Percentiles rank a stretch among this genome's conserved stretches.
Conservation (phyloP, 2,888 invertebrate genomes). For the Drosophila peninsularis region DNA sequence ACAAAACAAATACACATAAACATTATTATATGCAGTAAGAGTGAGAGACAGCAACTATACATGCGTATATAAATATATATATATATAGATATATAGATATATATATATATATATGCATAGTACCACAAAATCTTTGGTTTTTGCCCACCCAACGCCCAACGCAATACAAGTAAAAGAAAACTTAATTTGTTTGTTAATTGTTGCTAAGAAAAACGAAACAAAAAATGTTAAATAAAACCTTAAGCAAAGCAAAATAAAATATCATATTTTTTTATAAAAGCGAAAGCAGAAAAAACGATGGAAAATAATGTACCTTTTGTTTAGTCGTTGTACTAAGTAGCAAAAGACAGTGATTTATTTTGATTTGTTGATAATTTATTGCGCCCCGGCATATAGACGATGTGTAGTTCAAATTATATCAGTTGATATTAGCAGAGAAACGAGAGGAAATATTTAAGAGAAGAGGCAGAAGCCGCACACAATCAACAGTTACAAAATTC, state of each 20-base stretch:
- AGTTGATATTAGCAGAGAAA: conserved; percentile 34
- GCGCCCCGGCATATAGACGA: conserved; percentile 25
- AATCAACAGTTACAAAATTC: conserved; percentile 55
- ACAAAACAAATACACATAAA: conserved; percentile 15
- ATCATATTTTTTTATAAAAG: conserved; percentile 51
- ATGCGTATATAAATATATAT: conserved; percentile 8
- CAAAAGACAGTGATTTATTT: conserved; percentile 34
- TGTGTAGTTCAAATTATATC: conserved; percentile 55
- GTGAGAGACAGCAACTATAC: conserved; percentile 48
- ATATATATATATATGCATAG: conserved; percentile 18
- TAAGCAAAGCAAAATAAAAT: conserved; percentile 25
- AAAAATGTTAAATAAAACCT: conserved; percentile 47
- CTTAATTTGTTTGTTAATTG: conserved; percentile 74
- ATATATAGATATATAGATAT: not conserved
- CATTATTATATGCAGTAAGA: conserved; percentile 51
- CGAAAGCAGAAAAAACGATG: conserved; percentile 17
- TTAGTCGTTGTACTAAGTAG: conserved; percentile 43
- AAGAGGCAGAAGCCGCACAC: conserved; percentile 33
- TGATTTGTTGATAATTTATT: conserved; percentile 53
- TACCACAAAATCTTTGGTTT: conserved; percentile 30
- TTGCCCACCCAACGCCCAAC: conserved; percentile 51
- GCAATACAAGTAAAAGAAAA: conserved; percentile 31
- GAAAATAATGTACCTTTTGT: conserved; percentile 64
- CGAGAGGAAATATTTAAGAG: not conserved
- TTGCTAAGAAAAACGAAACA: conserved; percentile 46